A percentile compares a stretch with the other conserved stretches of the same genome.
These are phyloP conservation scores for Balanococcus diminutus DNA, from an alignment of 2,888 invertebrate species.

Conservation along the genomic window DNA sequence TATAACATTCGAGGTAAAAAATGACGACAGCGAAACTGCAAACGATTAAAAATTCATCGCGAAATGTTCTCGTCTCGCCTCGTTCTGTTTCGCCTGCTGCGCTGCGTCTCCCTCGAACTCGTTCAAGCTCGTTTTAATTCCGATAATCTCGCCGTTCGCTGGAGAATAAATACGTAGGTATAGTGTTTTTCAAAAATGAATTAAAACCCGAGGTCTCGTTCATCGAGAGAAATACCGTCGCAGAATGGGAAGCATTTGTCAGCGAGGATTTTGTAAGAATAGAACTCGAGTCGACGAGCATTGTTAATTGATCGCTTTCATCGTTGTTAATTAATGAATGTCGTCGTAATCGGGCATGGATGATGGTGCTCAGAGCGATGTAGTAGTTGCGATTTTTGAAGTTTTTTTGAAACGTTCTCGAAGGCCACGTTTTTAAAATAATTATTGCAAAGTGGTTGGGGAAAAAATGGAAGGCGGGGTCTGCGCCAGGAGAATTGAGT, in stretches of 20 bases:
- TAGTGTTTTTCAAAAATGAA: background rate
- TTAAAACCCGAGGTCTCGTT: background rate
- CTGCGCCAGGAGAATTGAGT: too few species aligned
- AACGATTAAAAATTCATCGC: constrained; percentile 11
- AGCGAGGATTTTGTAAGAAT: background rate
- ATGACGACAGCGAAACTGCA: background rate
- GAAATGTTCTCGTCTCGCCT: background rate
- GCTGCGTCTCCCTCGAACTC: too few species aligned
- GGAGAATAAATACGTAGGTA: too few species aligned
- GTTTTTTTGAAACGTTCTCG: too few species aligned
- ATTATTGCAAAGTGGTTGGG: too few species aligned
- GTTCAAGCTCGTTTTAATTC: background rate
- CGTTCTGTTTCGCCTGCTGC: background rate
- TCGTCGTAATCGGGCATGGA: background rate
- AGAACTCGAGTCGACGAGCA: background rate
- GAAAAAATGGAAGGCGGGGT: too few species aligned
- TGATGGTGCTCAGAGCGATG: background rate
- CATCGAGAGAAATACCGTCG: background rate
- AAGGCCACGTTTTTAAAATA: background rate
- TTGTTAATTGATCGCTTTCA: background rate
- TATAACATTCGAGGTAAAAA: background rate
- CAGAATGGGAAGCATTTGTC: background rate
- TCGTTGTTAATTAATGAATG: background rate
- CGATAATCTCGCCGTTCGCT: background rate
- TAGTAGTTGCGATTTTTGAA: background rate